Evolutionary conservation across 2,797 vertebrate genomes (phyloP).

Genomic region (Limnodromus scolopaceus): DNA sequence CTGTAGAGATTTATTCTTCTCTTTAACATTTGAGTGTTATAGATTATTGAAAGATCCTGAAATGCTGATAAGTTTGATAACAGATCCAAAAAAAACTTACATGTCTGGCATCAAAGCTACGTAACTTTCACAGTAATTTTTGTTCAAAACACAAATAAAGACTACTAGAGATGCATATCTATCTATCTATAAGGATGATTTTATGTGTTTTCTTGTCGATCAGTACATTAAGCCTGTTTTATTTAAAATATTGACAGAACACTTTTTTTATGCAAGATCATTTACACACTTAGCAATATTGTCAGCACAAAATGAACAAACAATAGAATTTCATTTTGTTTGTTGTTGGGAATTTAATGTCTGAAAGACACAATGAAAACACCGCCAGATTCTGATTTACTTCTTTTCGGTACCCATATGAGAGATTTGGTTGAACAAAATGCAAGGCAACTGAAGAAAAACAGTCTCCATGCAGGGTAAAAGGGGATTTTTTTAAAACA

Average conservation of each 20-base stretch:
- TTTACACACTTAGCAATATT: background rate
- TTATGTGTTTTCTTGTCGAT: background rate
- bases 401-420: background rate
- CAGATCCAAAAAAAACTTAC: background rate
- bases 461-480: background rate
- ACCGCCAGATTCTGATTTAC: background rate
- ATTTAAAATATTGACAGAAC: background rate
- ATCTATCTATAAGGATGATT: background rate
- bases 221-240: background rate
- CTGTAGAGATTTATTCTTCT: background rate
- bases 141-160: background rate
- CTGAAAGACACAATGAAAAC: background rate
- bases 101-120: background rate
- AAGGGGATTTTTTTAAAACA: background rate
- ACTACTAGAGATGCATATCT: background rate
- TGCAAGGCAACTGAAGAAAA: background rate
- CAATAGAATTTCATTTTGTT: background rate
- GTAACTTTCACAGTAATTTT: background rate
- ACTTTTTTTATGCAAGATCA: background rate
- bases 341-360: background rate
- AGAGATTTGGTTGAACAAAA: background rate
- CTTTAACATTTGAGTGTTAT: background rate
- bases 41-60: background rate
- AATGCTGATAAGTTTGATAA: background rate
- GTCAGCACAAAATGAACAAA: background rate